Evolutionary conservation across 2,113 vertebrate species (phyloP).

Genomic region (Otus sunia): DNA sequence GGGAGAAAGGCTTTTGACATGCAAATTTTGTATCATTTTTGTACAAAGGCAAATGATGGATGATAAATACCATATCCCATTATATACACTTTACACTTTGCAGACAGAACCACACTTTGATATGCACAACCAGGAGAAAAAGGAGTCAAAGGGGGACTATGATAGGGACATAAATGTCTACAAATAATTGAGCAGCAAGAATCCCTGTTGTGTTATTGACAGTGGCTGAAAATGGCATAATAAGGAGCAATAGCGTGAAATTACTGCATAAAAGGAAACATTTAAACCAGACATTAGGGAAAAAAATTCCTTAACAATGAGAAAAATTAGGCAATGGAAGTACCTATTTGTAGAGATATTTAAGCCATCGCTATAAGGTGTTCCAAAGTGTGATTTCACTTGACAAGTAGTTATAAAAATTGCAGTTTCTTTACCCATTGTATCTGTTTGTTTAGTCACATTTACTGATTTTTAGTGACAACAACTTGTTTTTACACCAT

Average conservation of each 20-base stretch:
- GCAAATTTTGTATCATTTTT: conserved; percentile 25
- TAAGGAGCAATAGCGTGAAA: not conserved
- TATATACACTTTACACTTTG: not conserved
- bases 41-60: conserved; percentile 8
- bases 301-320: not conserved
- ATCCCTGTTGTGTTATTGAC: not conserved
- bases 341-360: not conserved
- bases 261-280: not conserved
- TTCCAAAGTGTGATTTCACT: not conserved
- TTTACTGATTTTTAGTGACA: not conserved
- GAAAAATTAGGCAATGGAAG: not conserved
- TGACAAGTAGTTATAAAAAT: not conserved
- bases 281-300: not conserved
- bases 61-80: not conserved
- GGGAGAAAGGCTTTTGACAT: conserved; percentile 46
- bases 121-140: not conserved
- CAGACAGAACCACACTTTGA: not conserved
- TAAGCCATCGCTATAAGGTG: not conserved
- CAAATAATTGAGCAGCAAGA: conserved; percentile 7
- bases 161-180: not conserved
- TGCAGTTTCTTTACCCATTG: not conserved
- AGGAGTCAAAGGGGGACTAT: not conserved
- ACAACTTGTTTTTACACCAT: not conserved
- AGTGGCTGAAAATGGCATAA: not conserved
- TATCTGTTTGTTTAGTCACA: not conserved